These are phyloP conservation scores for Syndactyla subalaris DNA, from an alignment of 2,797 vertebrate species.

Conservation along the genomic window DNA sequence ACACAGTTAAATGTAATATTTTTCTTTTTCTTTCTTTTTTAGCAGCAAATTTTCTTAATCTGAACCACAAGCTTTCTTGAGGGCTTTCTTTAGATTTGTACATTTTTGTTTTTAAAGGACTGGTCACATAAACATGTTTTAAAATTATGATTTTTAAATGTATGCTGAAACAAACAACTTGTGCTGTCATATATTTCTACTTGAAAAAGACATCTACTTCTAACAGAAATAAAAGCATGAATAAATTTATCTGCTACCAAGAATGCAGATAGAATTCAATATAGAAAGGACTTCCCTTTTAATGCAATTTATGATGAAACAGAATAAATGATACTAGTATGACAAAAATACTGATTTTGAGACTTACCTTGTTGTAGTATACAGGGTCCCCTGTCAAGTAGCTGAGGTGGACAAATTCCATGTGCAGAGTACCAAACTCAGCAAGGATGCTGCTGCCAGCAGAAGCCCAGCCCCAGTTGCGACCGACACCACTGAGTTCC, in stretches of 20 bases:
- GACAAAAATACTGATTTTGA: background rate
- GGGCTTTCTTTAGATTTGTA: background rate
- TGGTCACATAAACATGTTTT: background rate
- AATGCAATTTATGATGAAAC: background rate
- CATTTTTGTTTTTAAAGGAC: background rate
- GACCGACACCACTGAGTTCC: constrained; percentile 88
- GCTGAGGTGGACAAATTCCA: constrained; percentile 98
- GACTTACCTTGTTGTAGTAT: constrained; percentile 93
- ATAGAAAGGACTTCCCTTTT: background rate
- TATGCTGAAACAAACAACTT: background rate
- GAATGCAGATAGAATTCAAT: background rate
- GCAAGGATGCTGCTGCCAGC: constrained; percentile 98
- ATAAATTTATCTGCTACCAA: background rate
- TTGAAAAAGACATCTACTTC: background rate
- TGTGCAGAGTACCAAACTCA: constrained; percentile 96
- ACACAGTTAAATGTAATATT: background rate
- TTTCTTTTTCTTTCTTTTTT: background rate
- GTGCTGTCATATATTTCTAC: background rate
- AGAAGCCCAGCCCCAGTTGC: constrained; percentile 99
- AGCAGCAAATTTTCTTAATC: background rate
- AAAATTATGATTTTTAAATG: background rate
- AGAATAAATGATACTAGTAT: background rate
- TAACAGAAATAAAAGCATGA: background rate
- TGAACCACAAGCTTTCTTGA: background rate
- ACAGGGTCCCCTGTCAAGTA: constrained; percentile 94